A percentile compares a stretch with the other conserved stretches of the same genome.
Conservation (phyloP, 2,888 invertebrate genomes). For the Aspidiotus rigidus region DNA sequence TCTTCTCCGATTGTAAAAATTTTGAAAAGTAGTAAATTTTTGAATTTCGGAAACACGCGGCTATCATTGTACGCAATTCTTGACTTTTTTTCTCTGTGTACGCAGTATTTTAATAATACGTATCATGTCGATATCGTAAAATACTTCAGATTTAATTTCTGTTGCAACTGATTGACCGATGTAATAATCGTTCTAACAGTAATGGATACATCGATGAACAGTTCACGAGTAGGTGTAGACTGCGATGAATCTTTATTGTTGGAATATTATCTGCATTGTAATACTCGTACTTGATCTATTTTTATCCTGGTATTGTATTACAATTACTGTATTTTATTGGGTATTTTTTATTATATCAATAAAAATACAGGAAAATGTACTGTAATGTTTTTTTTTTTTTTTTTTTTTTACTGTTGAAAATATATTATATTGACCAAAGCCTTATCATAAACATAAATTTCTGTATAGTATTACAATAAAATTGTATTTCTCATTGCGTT, state of each 20-base stretch:
- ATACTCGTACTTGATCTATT: background rate
- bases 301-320: constrained; percentile 5
- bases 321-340: constrained; percentile 1
- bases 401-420: constrained; percentile 24
- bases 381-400: background rate
- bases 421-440: constrained; percentile 28
- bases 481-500: constrained; percentile 16
- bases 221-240: background rate
- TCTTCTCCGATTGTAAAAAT: background rate
- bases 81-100: background rate
- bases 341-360: background rate
- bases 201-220: background rate
- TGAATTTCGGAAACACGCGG: background rate
- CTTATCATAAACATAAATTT: constrained; percentile 31
- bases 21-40: background rate
- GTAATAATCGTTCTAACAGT: background rate
- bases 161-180: too few species aligned
- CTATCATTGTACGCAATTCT: background rate
- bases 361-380: too few species aligned
- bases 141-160: too few species aligned
- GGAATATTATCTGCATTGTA: constrained; percentile 6
- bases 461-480: constrained; percentile 25
- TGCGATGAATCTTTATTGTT: background rate
- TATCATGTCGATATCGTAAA: too few species aligned
- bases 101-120: background rate